Evolutionary conservation across 30 jellyfish, hydroid and myxozoan genomes (phyloP), one percentile per base, ranked within the genome.

Genomic region (Turritopsis dohrnii): DNA sequence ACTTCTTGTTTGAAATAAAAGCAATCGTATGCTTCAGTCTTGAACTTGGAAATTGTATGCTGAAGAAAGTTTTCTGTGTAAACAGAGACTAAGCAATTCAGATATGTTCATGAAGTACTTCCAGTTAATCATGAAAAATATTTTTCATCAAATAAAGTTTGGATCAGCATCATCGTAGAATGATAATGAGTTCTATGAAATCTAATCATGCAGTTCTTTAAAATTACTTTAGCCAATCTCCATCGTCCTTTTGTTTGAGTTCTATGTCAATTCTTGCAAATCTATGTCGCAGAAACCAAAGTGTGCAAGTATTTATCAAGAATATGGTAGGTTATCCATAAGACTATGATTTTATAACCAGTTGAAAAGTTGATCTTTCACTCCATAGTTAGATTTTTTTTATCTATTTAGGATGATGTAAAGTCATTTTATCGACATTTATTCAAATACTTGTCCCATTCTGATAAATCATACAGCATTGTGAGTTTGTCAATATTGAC

Each of bases 231-330:
- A 41, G 41, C 7, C 1, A 1, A 1, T 23, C 84, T 8, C 22
- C 85, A 18, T 29, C 89, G 8, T 85, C 71, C 23, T 71, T 20
- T 21, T 21, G 41, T 26, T 71, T 85, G 53, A 85, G 94, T 0
- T 87, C 94, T 74, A 81, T 92, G 18, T 91, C 95, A 21, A 79
- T 91, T 52, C 74, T 92, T 16, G 96, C 97, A 53, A 92, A 87
- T 79, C 52, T 92, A 22, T 87, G 95, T 82, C 89, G 89, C 52
- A 79, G 82, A 25, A 87, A 84, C 54, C 30, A 17, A 1, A 29
- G 65, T 29, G 89, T 87, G 73, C 96, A 87, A 52, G 89, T 88
- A 28, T 84, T 52, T 74, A 72, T 92, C 29, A 92, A 87, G 74
- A 69, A 60, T 21, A 81, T 92, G 97, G 97, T 86, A 87, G 0